A percentile compares a stretch with the other conserved stretches of the same genome.
These are phyloP conservation scores for Ctenosaura bakeri DNA, from an alignment of 2,797 vertebrate genomes.

Conservation along the genomic window DNA sequence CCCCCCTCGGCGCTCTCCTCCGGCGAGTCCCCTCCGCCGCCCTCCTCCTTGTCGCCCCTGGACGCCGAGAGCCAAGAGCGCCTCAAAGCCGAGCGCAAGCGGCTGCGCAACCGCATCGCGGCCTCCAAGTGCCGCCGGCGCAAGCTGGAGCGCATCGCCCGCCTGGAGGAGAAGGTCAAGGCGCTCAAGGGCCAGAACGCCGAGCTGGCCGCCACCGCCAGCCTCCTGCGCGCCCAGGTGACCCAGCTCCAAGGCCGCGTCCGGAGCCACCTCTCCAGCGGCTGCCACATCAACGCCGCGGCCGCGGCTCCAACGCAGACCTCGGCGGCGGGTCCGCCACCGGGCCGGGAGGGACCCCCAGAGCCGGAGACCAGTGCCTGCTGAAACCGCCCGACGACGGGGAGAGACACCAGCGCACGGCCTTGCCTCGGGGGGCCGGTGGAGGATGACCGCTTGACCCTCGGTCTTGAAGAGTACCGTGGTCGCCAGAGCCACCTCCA, in stretches of 20 bases:
- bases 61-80: slow-evolving; percentile 89
- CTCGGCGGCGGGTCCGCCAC: slow-evolving; percentile 39
- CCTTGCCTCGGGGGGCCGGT: not conserved
- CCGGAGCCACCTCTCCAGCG: slow-evolving; percentile 89
- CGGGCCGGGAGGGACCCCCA: not conserved
- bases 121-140: slow-evolving; percentile 92
- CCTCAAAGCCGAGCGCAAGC: slow-evolving; percentile 90
- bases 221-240: slow-evolving; percentile 88
- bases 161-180: slow-evolving; percentile 91
- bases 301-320: slow-evolving; percentile 70
- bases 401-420: not conserved
- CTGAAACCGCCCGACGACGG: slow-evolving; percentile 3
- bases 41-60: slow-evolving; percentile 83
- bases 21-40: slow-evolving; percentile 78
- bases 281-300: slow-evolving; percentile 86
- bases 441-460: not conserved
- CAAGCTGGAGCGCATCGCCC: slow-evolving; percentile 90
- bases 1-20: slow-evolving; percentile 71
- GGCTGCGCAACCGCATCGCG: slow-evolving; percentile 90
- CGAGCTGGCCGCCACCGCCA: slow-evolving; percentile 88
- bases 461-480: not conserved
- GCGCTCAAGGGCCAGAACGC: slow-evolving; percentile 90
- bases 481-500: not conserved
- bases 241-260: slow-evolving; percentile 90
- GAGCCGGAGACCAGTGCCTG: slow-evolving; percentile 55